Evolutionary conservation across 2,888 invertebrate species (phyloP).

Genomic region (Hermaeophaga mercurialis): DNA sequence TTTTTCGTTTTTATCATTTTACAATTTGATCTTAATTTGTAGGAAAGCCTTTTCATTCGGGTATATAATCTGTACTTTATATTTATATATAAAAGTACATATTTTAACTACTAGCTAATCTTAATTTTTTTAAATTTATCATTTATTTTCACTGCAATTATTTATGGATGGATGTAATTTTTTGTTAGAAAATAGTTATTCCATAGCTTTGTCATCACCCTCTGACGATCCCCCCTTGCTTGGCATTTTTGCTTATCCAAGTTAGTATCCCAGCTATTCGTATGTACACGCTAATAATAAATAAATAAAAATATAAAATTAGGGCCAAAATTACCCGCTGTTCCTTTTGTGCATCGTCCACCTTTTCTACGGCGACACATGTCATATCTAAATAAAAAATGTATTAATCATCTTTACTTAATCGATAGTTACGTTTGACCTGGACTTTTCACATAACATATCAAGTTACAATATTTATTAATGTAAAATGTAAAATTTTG

Average conservation of each 20-base stretch:
- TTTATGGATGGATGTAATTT: neutral
- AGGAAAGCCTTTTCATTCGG: too few relatives aligned
- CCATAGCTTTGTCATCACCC: slow-evolving; percentile 25
- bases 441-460: too few relatives aligned
- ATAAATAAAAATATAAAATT: slow-evolving; percentile 26
- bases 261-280: slow-evolving; percentile 36
- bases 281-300: slow-evolving; percentile 36
- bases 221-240: slow-evolving; percentile 1
- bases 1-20: too few relatives aligned
- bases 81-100: too few relatives aligned
- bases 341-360: slow-evolving; percentile 97
- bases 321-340: slow-evolving; percentile 78
- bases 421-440: too few relatives aligned
- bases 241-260: slow-evolving; percentile 23
- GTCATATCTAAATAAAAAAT: slow-evolving; percentile 78
- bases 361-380: slow-evolving; percentile 97
- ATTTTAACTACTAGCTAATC: too few relatives aligned
- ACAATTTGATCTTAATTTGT: too few relatives aligned
- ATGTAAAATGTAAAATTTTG: too few relatives aligned
- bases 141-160: slow-evolving; percentile 1
- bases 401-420: too few relatives aligned
- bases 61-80: too few relatives aligned
- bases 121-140: too few relatives aligned
- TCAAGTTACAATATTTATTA: too few relatives aligned
- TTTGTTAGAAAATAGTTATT: slow-evolving; percentile 24